Evolutionary conservation across 2,888 invertebrate genomes (phyloP).

Genomic region (Tricholauxania praeusta): DNA sequence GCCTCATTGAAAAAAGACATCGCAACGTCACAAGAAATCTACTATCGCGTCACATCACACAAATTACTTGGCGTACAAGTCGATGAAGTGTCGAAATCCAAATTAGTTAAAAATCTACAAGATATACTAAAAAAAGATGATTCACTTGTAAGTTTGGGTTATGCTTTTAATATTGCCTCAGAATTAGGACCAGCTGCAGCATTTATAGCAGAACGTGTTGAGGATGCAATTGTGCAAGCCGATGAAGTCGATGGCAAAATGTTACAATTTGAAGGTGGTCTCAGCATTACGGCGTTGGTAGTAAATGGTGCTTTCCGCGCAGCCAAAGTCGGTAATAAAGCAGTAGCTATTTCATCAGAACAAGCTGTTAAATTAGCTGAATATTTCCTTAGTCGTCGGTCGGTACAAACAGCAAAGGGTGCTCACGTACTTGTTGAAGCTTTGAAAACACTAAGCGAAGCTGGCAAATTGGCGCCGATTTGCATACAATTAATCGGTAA

Average conservation of each 20-base stretch:
- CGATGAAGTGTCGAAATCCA: conserved; percentile 76
- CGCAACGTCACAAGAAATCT: conserved; percentile 77
- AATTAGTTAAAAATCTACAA: conserved; percentile 79
- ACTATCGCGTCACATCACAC: conserved; percentile 79
- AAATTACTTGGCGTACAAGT: conserved; percentile 76
- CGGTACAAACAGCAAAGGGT: conserved; percentile 88
- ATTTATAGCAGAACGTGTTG: conserved; percentile 81
- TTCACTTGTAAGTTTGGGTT: conserved; percentile 82
- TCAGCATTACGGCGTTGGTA: conserved; percentile 80
- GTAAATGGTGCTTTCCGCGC: conserved; percentile 73
- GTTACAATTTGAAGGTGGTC: conserved; percentile 92
- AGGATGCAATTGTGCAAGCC: conserved; percentile 93
- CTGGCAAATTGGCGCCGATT: conserved; percentile 84
- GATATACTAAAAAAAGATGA: conserved; percentile 88
- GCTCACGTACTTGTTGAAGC: conserved; percentile 85
- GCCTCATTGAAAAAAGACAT: conserved; percentile 76
- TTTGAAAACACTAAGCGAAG: conserved; percentile 72
- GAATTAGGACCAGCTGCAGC: conserved; percentile 75
- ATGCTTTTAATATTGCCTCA: conserved; percentile 85
- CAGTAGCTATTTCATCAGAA: conserved; percentile 78
- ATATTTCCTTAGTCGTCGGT: conserved; percentile 89
- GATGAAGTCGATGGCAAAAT: conserved; percentile 93
- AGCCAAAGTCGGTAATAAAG: conserved; percentile 73
- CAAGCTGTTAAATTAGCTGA: conserved; percentile 91
- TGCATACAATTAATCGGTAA: conserved; percentile 84